phyloP scores from a whole-genome alignment of 2,797 vertebrate species.

The Heliangelus exortis region DNA sequence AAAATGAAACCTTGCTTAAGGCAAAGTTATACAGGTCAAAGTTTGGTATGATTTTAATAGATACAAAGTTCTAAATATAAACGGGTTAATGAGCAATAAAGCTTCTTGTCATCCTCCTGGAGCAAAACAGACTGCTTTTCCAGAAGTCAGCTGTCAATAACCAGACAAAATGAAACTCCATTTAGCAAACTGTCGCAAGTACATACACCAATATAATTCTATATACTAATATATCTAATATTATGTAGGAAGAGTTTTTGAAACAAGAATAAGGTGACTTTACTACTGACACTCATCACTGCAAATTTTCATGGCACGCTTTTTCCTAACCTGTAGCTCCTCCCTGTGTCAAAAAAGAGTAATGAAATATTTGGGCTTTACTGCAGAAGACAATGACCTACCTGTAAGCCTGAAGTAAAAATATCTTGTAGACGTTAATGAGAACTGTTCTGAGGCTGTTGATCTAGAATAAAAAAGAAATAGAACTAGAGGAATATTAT shows the following conservation, averaged over 20 bases:
- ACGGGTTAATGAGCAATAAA: conserved; percentile 18
- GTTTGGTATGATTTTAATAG: conserved; percentile 1
- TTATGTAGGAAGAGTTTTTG: background rate
- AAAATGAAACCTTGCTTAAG: background rate
- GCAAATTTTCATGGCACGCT: background rate
- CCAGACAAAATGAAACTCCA: background rate
- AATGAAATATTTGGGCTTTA: background rate
- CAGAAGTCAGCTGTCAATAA: background rate
- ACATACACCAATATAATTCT: background rate
- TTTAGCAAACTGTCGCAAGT: background rate
- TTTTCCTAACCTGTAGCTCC: background rate
- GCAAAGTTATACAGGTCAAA: conserved; percentile 1
- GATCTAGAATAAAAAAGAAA: conserved; percentile 75
- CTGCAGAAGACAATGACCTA: conserved; percentile 54
- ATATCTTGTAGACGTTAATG: conserved; percentile 88
- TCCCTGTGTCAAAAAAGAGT: background rate
- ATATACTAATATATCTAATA: background rate
- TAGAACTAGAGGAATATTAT: background rate
- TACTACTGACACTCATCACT: background rate
- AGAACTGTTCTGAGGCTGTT: conserved; percentile 86
- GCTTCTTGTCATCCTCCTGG: background rate
- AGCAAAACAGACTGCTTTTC: background rate
- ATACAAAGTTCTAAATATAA: conserved; percentile 39
- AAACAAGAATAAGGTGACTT: background rate
- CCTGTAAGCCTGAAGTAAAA: conserved; percentile 95